Conservation (phyloP, 2,113 vertebrate genomes). For the Campylomormyrus numenius region DNA sequence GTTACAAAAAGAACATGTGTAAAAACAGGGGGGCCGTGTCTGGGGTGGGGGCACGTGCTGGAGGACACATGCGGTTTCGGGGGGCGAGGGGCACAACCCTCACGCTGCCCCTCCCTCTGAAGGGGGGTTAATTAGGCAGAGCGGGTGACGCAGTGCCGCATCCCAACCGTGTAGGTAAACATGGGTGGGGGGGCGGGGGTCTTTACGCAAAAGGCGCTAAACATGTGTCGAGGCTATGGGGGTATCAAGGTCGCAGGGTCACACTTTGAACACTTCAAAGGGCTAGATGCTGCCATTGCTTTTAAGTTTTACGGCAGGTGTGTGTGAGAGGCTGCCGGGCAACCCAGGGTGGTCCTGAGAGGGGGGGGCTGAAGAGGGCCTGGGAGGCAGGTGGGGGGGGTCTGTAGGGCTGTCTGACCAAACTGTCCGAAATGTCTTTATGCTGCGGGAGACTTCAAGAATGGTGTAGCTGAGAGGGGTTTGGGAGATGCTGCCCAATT, state of each 20-base stretch:
- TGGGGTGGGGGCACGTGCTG: slow-evolving; percentile 23
- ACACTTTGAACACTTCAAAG: slow-evolving; percentile 96
- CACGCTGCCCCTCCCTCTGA: slow-evolving; percentile 42
- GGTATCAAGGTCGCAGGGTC: slow-evolving; percentile 80
- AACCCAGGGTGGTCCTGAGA: slow-evolving; percentile 70
- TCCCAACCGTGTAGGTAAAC: slow-evolving; percentile 68
- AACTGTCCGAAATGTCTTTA: slow-evolving; percentile 65
- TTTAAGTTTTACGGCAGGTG: slow-evolving; percentile 97
- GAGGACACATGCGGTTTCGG: slow-evolving; percentile 51
- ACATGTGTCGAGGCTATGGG: slow-evolving; percentile 74
- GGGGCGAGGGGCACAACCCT: slow-evolving; percentile 37
- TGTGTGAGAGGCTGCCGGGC: slow-evolving; percentile 83
- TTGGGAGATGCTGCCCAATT: slow-evolving; percentile 73
- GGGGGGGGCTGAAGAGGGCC: slow-evolving; percentile 30
- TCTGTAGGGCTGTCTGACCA: slow-evolving; percentile 49
- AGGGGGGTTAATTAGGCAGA: slow-evolving; percentile 45
- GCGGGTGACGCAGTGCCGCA: slow-evolving; percentile 36
- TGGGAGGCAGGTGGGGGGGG: slow-evolving; percentile 48
- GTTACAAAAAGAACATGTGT: slow-evolving; percentile 36
- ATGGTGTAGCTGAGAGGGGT: slow-evolving; percentile 60
- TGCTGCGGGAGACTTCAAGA: slow-evolving; percentile 70
- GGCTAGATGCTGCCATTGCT: slow-evolving; percentile 68
- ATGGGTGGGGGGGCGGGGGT: slow-evolving; percentile 58
- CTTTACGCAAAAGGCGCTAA: slow-evolving; percentile 72
- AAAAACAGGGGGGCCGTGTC: not conserved